Evolutionary conservation across 2,113 vertebrate species (phyloP).

Genomic region (Antidorcas marsupialis): DNA sequence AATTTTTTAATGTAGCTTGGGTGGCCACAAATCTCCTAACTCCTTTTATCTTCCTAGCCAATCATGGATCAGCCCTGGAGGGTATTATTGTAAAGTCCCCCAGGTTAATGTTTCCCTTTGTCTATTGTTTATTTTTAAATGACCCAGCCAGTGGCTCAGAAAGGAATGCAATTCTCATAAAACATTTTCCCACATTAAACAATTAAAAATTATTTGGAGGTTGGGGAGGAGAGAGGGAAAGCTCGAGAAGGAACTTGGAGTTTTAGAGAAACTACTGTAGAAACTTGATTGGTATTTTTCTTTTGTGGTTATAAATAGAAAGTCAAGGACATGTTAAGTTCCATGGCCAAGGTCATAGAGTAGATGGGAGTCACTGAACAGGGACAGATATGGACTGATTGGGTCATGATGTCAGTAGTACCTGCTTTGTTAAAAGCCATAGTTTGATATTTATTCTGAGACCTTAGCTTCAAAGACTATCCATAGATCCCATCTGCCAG

Average conservation of each 20-base stretch:
- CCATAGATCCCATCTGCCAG: background rate
- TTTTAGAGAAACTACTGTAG: background rate
- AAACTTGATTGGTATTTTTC: constrained; percentile 3
- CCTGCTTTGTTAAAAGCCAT: background rate
- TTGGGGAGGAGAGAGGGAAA: background rate
- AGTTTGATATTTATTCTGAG: background rate
- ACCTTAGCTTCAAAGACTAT: background rate
- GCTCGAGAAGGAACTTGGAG: background rate
- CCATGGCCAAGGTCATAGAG: background rate
- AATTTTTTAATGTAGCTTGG: background rate
- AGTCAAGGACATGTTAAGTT: background rate
- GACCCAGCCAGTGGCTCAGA: constrained; percentile 43
- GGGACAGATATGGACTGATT: background rate
- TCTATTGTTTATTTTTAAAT: constrained; percentile 53
- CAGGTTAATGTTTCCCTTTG: constrained; percentile 42
- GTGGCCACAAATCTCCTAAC: background rate
- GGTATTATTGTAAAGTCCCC: background rate
- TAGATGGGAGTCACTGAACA: background rate
- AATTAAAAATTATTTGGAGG: constrained; percentile 30
- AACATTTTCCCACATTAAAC: constrained; percentile 56
- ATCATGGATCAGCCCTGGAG: background rate
- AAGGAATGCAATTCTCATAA: constrained; percentile 46
- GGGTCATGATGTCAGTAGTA: background rate
- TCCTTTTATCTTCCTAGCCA: background rate
- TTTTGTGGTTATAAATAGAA: constrained; percentile 2